Percentiles rank a stretch among this genome's conserved stretches.
Conservation (phyloP, 2,113 vertebrate species). For the Capreolus pygargus region DNA sequence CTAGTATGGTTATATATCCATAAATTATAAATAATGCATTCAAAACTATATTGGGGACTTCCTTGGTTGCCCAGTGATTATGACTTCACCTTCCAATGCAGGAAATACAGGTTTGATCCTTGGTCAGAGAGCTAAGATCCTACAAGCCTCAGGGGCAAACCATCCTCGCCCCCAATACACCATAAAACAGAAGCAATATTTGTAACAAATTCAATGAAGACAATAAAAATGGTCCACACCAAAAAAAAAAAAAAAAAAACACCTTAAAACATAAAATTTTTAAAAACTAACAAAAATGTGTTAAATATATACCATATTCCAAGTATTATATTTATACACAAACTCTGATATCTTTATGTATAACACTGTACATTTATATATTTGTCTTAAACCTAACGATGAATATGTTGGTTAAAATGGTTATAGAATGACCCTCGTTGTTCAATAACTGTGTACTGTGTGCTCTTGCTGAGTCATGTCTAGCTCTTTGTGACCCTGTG, state of each 20-base stretch:
- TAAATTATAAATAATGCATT: background rate
- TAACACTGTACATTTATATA: background rate
- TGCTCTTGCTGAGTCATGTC: background rate
- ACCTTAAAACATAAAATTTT: background rate
- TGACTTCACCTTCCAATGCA: background rate
- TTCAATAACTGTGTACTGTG: background rate
- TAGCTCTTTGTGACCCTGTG: background rate
- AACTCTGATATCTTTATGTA: background rate
- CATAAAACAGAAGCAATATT: background rate
- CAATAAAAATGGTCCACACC: background rate
- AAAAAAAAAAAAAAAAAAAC: no score
- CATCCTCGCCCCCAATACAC: accelerated
- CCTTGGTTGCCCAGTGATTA: background rate
- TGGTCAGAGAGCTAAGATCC: background rate
- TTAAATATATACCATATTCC: background rate
- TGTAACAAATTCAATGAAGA: background rate
- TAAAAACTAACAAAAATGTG: background rate
- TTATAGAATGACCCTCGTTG: background rate
- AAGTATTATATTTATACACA: background rate
- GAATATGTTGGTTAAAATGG: background rate
- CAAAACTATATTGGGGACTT: background rate
- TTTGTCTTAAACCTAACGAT: background rate
- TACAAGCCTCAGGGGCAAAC: background rate
- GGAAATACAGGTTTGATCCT: background rate
- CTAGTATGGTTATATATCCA: background rate